Base-by-base conservation (phyloP, 1,140 invertebrate genomes). In the Drosophila lacteicornis region DNA sequence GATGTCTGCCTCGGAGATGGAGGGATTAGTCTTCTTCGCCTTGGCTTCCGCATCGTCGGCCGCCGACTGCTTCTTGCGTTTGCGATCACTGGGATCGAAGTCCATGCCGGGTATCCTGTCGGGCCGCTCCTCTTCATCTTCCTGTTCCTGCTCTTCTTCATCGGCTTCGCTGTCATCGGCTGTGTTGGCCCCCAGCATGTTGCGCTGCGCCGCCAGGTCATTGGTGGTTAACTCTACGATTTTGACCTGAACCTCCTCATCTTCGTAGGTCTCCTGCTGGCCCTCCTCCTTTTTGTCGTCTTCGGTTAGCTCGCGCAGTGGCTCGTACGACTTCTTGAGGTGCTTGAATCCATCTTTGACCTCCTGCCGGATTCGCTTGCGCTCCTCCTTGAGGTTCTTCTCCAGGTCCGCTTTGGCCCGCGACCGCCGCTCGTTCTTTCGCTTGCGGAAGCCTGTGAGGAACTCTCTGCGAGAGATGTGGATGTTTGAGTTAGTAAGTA, bases 211-310 rank as follows among this genome's bases (percentile, higher is more conserved):
- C 9, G 95, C 94, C 53, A 96, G 93, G 40, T 95, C 94, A 51
- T 94, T 94, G 49, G 95, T 93, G 33, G 95, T 95, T 13, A 97
- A 91, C 86, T 96, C 96, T 0, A 96, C 93, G 60, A 97, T 95
- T 93, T 96, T 96, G 6, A 97, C 95, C 80, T 95, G 95, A 7
- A 96, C 95, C 83, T 96, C 95, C n/a, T 95, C 95, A 79, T 95
- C 94, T 92, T 96, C 95, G 80, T 95, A 96, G 79, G 96, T 95
- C 15, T 95, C 94, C 40, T 95, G 94, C 80, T 95, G 93, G 15
- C 27, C 43, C 11, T 22, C 43, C 49, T 46, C 79, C 36, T 95
- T 94, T 74, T 95, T 96, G 80, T 96, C 95, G 80, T 96, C 94
- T 61, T 95, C 93, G 1, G 95, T 93, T 45, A 96, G 93, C 71